Evolutionary conservation across 2,113 vertebrate species (phyloP), one percentile per base, ranked within the genome.

Genomic region (Trematomus loennbergii): DNA sequence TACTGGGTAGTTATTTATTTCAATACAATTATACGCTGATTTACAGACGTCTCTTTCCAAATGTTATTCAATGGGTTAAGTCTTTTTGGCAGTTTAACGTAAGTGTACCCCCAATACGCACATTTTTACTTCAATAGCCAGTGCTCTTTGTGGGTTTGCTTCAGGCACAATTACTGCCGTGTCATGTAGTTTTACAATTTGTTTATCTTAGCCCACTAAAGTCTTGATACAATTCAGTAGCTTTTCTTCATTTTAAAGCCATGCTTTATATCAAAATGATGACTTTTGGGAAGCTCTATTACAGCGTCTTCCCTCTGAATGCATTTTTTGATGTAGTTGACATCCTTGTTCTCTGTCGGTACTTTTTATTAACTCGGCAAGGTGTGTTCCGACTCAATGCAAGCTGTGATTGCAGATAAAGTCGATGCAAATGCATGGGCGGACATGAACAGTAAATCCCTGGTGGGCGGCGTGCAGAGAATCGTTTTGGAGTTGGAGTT

Each of bases 401-500:
- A 57, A 17, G 22, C 22, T 17, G 46, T 36, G 10, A 59, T 13
- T 22, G 18, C 18, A 40, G 45, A 12, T 58, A 2, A 29, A 36
- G 22, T 49, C 43, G n/a, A 9, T 70, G 4, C 13, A 48, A 50
- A 60, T n/a, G 3, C 52, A 11, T 25, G 12, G 12, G 33, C 17
- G 12, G 50, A n/a, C 4, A 57, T 63, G 40, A 55, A 62, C 17
- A 33, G 3, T 52, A 55, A 40, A 58, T 50, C 7, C 3, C 2
- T 48, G 8, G 50, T 0, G 0, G 25, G 7, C n/a, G 5, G 2
- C 20, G 2, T 63, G 43, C 75, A 52, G 10, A 16, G 20, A 72
- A 25, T 36, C 36, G 20, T 22, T 12, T 25, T 1, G 33, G 33
- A 20, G 57, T 18, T 54, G 55, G 20, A 72, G 46, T 59, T 50